Evolutionary conservation across 2,113 vertebrate genomes (phyloP).

Genomic region (Petrocephalus microphthalmus): DNA sequence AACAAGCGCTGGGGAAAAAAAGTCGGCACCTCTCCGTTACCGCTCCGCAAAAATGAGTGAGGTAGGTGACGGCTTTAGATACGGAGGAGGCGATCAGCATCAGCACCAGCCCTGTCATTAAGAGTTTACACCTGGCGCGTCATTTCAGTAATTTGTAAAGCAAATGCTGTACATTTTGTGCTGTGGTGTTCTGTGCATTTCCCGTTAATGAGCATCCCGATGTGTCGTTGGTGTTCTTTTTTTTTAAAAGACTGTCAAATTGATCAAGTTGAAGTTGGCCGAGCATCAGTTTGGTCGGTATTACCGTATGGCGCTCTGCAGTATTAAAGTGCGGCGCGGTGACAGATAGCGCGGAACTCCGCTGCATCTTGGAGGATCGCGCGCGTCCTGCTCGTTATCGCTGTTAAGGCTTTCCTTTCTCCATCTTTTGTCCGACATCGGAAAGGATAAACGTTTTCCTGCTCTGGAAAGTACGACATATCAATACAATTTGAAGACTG

Average conservation of each 20-base stretch:
- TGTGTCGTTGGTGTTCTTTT: not conserved
- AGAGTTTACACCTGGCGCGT: not conserved
- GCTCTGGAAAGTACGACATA: not conserved
- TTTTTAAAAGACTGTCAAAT: not conserved
- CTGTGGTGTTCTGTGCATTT: not conserved
- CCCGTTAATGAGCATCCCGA: not conserved
- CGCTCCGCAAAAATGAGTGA: conserved; percentile 59
- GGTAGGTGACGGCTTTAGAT: conserved; percentile 47
- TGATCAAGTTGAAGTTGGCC: conserved; percentile 11
- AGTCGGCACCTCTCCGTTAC: conserved; percentile 34
- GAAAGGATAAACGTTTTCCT: not conserved
- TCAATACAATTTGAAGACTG: not conserved
- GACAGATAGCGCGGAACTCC: conserved; percentile 23
- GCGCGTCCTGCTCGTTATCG: not conserved
- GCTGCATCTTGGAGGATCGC: not conserved
- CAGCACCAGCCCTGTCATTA: not conserved
- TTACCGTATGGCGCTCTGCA: conserved; percentile 27
- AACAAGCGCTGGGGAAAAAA: conserved; percentile 34
- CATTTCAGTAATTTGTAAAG: not conserved
- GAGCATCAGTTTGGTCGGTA: not conserved
- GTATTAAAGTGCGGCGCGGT: conserved; percentile 21
- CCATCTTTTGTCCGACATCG: not conserved
- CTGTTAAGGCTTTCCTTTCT: not conserved
- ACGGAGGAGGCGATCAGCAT: not conserved
- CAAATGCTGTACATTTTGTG: not conserved